Evolutionary conservation across 2,888 invertebrate genomes (phyloP).

Genomic region (Phaonia tiefii): DNA sequence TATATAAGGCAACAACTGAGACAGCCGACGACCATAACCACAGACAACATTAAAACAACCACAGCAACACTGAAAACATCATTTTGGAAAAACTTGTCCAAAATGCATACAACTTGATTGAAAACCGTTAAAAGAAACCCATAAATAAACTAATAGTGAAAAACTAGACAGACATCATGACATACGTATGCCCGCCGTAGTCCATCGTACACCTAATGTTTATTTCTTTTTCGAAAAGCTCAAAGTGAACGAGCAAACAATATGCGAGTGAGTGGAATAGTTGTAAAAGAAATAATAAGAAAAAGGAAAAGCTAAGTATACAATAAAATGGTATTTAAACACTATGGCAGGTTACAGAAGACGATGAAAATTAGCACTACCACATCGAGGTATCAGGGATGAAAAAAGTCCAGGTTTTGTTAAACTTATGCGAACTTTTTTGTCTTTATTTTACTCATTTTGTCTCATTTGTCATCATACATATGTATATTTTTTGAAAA

Average conservation of each 20-base stretch:
- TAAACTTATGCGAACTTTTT: too few relatives aligned
- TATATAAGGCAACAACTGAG: slow-evolving; percentile 32
- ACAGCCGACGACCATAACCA: slow-evolving; percentile 20
- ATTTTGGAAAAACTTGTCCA: slow-evolving; percentile 41
- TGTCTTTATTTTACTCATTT: too few relatives aligned
- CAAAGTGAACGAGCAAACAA: not conserved
- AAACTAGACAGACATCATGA: slow-evolving; percentile 50
- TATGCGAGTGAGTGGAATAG: not conserved
- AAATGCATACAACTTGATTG: slow-evolving; percentile 37
- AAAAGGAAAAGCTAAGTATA: slow-evolving; percentile 22
- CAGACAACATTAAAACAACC: not conserved
- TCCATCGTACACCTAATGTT: not conserved
- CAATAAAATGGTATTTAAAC: slow-evolving; percentile 41
- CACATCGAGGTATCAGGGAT: not conserved
- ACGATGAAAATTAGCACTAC: slow-evolving; percentile 27
- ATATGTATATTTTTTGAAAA: too few relatives aligned
- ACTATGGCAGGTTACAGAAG: slow-evolving; percentile 47
- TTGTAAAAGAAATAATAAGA: slow-evolving; percentile 19
- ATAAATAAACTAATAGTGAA: slow-evolving; percentile 52
- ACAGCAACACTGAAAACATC: slow-evolving; percentile 33
- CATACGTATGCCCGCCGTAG: slow-evolving; percentile 15
- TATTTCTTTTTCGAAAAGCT: not conserved
- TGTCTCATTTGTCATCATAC: too few relatives aligned
- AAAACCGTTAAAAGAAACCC: slow-evolving; percentile 58
- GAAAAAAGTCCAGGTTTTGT: too few relatives aligned